phyloP scores from a whole-genome alignment of 2,113 vertebrate genomes.

The Otocyon megalotis region DNA sequence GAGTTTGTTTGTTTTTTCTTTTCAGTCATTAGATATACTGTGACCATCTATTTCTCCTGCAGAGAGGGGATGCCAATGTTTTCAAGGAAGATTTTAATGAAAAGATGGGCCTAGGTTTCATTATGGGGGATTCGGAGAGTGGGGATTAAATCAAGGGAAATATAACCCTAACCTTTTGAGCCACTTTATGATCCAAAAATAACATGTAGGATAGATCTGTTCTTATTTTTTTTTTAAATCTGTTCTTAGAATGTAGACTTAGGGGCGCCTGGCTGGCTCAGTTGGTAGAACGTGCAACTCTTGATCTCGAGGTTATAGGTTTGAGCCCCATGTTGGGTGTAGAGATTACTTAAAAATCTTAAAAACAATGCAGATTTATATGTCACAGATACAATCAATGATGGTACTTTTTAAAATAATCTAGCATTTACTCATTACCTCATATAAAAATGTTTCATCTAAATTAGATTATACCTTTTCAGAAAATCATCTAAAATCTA shows the following conservation, averaged over 20 bases:
- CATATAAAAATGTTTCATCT: not conserved
- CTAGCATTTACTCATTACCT: constrained; percentile 13
- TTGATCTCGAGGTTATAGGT: not conserved
- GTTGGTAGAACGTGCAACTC: not conserved
- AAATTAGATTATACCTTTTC: not conserved
- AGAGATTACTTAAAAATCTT: not conserved
- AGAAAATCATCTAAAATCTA: not conserved
- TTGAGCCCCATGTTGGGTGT: not conserved
- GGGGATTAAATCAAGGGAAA: not conserved
- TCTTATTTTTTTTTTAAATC: not conserved
- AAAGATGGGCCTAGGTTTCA: not conserved
- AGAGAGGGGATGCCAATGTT: not conserved
- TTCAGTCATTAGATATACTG: not conserved
- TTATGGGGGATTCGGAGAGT: not conserved
- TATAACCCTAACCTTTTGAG: not conserved
- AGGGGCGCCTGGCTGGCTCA: not conserved
- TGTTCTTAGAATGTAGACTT: not conserved
- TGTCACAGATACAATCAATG: not conserved
- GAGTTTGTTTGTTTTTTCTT: not conserved
- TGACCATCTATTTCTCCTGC: not conserved
- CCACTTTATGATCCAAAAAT: not conserved
- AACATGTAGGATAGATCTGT: not conserved
- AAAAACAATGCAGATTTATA: not conserved
- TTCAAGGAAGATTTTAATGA: not conserved
- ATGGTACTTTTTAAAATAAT: not conserved